Evolutionary conservation across 2,113 vertebrate genomes (phyloP), one percentile per base, ranked within the genome.

Genomic region (Hassar affinis): DNA sequence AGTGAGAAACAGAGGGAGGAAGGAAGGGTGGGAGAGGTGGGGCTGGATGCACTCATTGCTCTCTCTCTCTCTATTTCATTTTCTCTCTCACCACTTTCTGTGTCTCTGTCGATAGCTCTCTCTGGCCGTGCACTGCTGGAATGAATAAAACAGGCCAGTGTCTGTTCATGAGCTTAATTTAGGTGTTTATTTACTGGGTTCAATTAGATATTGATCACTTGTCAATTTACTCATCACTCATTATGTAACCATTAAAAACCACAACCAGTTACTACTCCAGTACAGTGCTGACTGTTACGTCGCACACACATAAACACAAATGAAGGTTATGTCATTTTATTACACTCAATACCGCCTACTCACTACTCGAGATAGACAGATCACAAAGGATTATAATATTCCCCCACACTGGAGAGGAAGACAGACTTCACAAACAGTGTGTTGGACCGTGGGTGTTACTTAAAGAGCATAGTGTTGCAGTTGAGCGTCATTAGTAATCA

Each of bases 11-110:
- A 77, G 74, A 61, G 42, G 57, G 79, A 79, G 61, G 72, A 62
- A 80, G 85, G 59, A 68, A 81, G 66, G 54, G 78, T 47, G 79
- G 80, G 52, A 59, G 76, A 82, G 83, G 85, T 86, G 85, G 66
- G 80, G 83, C 85, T 78, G 84, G 56, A 84, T 51, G 27, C 64
- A 64, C 54, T 72, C 15, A 42, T 62, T 49, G 79, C 62, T 69
- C 62, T 62, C 49, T 83, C 76, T 66, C 57, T 33, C 33, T 57
- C 54, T 38, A 17, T 38, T 11, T 35, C 9, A 22, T 45, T 51
- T 57, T 52, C 5, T 45, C 35, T 52, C 35, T 66, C 45, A 64
- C 17, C 6, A 75, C 33, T 38, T 59, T 78, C 54, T 61, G 12
- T 59, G 45, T 54, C 30, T 78, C 52, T 57, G 54, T 59, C 56